A percentile compares a stretch with the other conserved stretches of the same genome.
phyloP scores from a whole-genome alignment of 2,797 vertebrate genomes.

The Melanotaenia boesemani region DNA sequence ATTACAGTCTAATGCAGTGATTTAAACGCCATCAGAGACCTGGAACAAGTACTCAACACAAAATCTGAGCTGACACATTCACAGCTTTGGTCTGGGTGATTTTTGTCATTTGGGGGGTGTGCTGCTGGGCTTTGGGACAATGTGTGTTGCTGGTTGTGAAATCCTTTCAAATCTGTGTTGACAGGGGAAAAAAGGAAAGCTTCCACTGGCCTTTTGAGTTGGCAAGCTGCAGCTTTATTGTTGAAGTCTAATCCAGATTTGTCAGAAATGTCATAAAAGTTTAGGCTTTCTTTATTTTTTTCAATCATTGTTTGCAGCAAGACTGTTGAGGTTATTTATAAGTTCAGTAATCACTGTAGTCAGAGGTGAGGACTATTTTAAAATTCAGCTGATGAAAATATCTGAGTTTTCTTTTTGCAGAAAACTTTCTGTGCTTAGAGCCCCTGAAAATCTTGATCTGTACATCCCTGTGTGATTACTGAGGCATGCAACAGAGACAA shows the following conservation, averaged over 20 bases:
- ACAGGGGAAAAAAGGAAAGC: not conserved
- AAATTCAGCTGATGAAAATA: conserved; percentile 13
- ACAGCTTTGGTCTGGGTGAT: conserved; percentile 20
- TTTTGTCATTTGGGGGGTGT: conserved; percentile 7
- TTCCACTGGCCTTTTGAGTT: conserved; percentile 10
- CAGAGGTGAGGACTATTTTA: conserved; percentile 13
- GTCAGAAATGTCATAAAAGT: conserved; percentile 2
- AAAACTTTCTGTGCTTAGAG: conserved; percentile 19
- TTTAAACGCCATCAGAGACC: conserved; percentile 34
- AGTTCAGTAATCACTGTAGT: conserved; percentile 3
- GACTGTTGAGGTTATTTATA: conserved; percentile 11
- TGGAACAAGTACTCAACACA: conserved; percentile 1
- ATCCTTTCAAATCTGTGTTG: conserved; percentile 19
- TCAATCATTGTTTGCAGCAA: not conserved
- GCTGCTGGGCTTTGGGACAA: conserved; percentile 16
- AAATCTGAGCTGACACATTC: conserved; percentile 34
- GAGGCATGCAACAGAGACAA: conserved; percentile 33
- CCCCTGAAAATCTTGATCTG: conserved; percentile 15
- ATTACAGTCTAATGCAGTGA: conserved; percentile 36
- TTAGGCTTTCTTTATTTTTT: conserved; percentile 4
- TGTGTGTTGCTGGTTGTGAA: conserved; percentile 7
- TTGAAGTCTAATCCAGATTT: conserved; percentile 7
- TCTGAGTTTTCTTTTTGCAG: conserved; percentile 11
- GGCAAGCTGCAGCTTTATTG: conserved; percentile 6
- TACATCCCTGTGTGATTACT: conserved; percentile 25